phyloP scores from a whole-genome alignment of 2,113 vertebrate genomes.

The Sakesphorus luctuosus region DNA sequence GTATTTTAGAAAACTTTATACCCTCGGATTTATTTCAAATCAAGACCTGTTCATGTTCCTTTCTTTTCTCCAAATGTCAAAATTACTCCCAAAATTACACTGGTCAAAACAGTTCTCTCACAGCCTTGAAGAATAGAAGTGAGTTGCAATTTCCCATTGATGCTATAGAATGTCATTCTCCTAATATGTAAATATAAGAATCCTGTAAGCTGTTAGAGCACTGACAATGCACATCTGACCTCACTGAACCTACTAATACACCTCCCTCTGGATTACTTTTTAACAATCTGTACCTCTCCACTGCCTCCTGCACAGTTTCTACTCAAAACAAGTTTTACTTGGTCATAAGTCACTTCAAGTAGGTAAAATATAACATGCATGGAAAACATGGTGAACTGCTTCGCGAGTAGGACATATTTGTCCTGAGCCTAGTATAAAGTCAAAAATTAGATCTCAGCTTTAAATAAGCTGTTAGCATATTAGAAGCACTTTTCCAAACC shows the following conservation, averaged over 20 bases:
- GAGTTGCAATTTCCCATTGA: background rate
- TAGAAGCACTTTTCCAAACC: background rate
- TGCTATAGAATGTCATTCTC: background rate
- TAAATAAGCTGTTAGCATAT: background rate
- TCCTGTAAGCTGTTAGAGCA: background rate
- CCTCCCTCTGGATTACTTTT: background rate
- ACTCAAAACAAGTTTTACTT: background rate
- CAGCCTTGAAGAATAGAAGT: background rate
- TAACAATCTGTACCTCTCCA: background rate
- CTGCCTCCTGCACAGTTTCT: background rate
- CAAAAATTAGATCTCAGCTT: background rate
- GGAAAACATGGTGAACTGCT: background rate
- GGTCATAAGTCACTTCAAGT: background rate
- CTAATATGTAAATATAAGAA: background rate
- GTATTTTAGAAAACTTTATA: background rate
- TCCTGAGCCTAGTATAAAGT: background rate
- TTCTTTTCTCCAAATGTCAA: background rate
- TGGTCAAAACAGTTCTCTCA: background rate
- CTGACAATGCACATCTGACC: background rate
- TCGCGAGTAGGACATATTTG: background rate
- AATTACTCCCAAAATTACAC: background rate
- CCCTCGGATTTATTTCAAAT: background rate
- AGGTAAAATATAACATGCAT: background rate
- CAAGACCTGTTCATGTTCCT: rapidly evolving
- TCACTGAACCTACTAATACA: background rate